These are phyloP conservation scores for Sinopyrophorus schimmeli DNA, from an alignment of 2,888 invertebrate species.

Conservation along the genomic window DNA sequence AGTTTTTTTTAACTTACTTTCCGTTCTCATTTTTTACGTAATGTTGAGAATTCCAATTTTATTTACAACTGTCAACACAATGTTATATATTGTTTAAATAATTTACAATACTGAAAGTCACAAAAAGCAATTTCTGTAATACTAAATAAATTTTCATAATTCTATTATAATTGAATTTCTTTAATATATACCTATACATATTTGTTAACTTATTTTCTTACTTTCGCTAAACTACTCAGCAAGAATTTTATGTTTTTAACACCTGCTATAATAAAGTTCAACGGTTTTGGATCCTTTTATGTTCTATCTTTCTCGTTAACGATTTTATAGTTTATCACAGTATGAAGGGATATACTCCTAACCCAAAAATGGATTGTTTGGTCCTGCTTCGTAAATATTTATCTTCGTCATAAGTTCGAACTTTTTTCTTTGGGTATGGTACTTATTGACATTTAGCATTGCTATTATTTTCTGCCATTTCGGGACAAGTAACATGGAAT, in stretches of 20 bases:
- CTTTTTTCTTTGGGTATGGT: conserved; percentile 4
- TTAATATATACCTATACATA: too few relatives aligned
- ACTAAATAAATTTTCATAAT: too few relatives aligned
- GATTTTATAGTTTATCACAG: neutral
- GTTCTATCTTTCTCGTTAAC: conserved; percentile 3
- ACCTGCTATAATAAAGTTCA: neutral
- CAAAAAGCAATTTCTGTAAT: too few relatives aligned
- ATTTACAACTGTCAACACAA: too few relatives aligned
- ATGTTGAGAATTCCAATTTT: too few relatives aligned
- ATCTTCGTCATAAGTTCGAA: conserved; percentile 3
- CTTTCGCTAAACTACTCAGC: neutral
- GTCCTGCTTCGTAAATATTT: neutral
- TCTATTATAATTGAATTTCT: too few relatives aligned
- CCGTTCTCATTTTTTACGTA: too few relatives aligned
- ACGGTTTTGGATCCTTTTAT: neutral
- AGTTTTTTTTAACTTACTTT: too few relatives aligned
- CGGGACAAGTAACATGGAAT: conserved; percentile 1
- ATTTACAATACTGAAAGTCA: too few relatives aligned
- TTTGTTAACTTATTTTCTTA: too few relatives aligned
- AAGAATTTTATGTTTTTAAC: conserved; percentile 3
- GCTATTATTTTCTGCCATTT: neutral
- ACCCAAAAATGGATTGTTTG: conserved; percentile 1
- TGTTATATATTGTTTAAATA: too few relatives aligned
- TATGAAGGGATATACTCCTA: conserved; percentile 4
- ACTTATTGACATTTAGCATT: conserved; percentile 1